These are phyloP conservation scores for Dysidea cf. avara DNA, from an alignment of 37 sponge, comb jelly and placozoan genomes.

Conservation along the genomic window DNA sequence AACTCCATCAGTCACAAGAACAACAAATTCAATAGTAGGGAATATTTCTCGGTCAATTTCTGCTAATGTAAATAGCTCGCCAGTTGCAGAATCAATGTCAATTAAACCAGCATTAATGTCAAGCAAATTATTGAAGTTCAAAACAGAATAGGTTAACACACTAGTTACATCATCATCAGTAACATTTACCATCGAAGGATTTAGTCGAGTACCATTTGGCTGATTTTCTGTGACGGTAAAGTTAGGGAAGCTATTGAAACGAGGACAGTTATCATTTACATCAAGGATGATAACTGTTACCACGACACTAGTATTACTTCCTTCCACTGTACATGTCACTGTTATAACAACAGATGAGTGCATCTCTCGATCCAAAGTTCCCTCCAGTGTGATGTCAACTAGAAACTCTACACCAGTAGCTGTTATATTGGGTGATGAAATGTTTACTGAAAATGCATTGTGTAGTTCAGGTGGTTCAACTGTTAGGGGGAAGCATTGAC, in stretches of 20 bases:
- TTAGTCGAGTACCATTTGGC: not conserved
- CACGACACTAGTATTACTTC: not conserved
- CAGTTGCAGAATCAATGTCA: constrained; percentile 40
- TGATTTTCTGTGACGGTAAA: constrained; percentile 36
- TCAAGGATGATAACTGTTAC: not conserved
- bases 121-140: not conserved
- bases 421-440: too few relatives aligned
- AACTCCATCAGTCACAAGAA: constrained; percentile 35
- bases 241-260: constrained; percentile 19
- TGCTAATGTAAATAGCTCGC: constrained; percentile 12
- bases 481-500: not conserved
- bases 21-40: not conserved
- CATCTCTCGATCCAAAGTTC: not conserved
- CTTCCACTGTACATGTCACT: not conserved
- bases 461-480: not conserved
- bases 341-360: not conserved
- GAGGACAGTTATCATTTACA: constrained; percentile 12
- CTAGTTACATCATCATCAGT: constrained; percentile 26
- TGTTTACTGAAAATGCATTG: too few relatives aligned
- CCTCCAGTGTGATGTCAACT: not conserved
- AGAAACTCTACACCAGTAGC: too few relatives aligned
- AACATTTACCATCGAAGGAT: constrained; percentile 22
- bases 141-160: not conserved
- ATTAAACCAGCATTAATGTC: constrained; percentile 10
- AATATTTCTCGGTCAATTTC: constrained; percentile 34